Evolutionary conservation across 2,113 vertebrate genomes (phyloP).

Genomic region (Apus apus): DNA sequence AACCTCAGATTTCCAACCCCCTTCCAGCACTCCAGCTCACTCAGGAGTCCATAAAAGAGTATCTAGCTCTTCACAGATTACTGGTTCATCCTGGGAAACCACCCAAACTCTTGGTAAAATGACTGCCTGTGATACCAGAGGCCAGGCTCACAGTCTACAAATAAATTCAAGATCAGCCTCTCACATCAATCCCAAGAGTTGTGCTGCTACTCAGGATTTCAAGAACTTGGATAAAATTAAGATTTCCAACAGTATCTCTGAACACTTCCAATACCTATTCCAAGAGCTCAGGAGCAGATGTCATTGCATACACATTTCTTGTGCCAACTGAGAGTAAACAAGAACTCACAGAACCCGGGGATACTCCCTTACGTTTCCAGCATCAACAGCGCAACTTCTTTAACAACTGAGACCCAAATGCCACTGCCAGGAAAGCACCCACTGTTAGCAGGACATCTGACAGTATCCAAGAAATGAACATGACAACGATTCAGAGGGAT

Average conservation of each 20-base stretch:
- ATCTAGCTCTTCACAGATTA: neutral
- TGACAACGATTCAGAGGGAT: neutral
- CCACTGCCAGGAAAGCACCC: neutral
- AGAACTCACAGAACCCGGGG: neutral
- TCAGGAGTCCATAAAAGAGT: neutral
- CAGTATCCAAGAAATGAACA: neutral
- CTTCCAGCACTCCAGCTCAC: neutral
- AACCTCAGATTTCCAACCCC: neutral
- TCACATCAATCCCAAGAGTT: neutral
- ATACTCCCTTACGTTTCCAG: neutral
- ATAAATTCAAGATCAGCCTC: neutral
- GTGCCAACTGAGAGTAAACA: neutral
- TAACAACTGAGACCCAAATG: neutral
- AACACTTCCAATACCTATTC: neutral
- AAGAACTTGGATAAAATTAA: neutral
- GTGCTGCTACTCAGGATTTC: neutral
- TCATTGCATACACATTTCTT: neutral
- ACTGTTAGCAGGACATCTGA: neutral
- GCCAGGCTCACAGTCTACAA: neutral
- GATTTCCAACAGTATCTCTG: neutral
- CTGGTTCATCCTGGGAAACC: constrained; percentile 4
- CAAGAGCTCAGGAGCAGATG: neutral
- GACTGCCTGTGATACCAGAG: neutral
- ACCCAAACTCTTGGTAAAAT: neutral
- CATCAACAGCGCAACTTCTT: neutral